Evolutionary conservation across 1,140 invertebrate genomes (phyloP), one percentile per base, ranked within the genome.

Genomic region (Anastrepha obliqua): DNA sequence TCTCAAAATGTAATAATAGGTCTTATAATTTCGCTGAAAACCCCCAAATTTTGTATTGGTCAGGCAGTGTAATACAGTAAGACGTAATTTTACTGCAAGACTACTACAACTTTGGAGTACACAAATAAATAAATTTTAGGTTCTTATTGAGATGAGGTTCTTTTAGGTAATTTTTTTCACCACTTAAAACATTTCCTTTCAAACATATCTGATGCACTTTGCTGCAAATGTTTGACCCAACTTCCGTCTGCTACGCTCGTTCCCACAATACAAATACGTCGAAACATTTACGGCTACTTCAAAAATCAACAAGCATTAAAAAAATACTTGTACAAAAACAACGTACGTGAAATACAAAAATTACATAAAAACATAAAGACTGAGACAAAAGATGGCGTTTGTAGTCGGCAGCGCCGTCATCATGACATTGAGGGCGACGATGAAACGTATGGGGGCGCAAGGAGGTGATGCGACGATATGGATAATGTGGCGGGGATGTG

Each of bases 211-310:
- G 42, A 47, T 74, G 70, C 44, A 74, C 70, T 74, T 47, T 74
- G 70, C 70, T 74, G 20, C 29, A 29, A 74, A 74, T 47, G 15
- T 47, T 74, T 74, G 42, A 74, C 70, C 70, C 44, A 8, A 81
- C 74, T 81, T 81, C 74, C 74, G 51, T 55, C 7, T 8, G 8
- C n/a, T 44, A 8, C 9, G 20, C 44, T 55, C 6, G 42, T 78
- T 81, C 74, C 74, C 74, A 81, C 74, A 81, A 42, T 42, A 55
- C 74, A 81, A 81, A 81, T 81, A 81, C 74, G 74, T 47, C 74
- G 74, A 81, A 81, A 81, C 74, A 81, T 47, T 81, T 81, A 81
- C 8, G 74, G 74, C 47, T 51, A 81, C 74, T 81, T 81, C 47
- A 81, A 55, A 81, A 81, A 42, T 81, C 74, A 81, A 81, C 74